A percentile compares a stretch with the other conserved stretches of the same genome.
Evolutionary conservation across 1,140 invertebrate genomes (phyloP).

Genomic region (Pectinophora gossypiella): DNA sequence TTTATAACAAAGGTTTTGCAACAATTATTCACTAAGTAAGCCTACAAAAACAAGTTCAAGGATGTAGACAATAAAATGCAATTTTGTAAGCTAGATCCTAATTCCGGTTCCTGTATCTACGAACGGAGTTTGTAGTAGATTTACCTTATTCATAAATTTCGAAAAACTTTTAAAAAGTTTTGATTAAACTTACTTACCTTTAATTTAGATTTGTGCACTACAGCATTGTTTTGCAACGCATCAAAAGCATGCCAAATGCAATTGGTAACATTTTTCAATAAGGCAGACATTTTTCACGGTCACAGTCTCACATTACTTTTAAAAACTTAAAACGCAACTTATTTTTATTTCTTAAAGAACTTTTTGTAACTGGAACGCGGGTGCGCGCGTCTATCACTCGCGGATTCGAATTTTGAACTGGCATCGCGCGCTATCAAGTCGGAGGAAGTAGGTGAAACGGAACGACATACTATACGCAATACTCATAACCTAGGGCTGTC

Average conservation of each 20-base stretch:
- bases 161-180: no score
- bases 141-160: no score
- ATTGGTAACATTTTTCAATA: constrained; percentile 83
- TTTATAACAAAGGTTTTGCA: no score
- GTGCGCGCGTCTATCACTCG: constrained; percentile 30
- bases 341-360: not conserved
- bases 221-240: constrained; percentile 79
- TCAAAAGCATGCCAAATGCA: constrained; percentile 87
- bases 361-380: constrained; percentile 10
- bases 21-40: no score
- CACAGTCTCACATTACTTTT: not conserved
- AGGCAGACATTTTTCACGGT: constrained; percentile 76
- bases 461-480: constrained; percentile 27
- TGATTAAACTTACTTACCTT: constrained; percentile 76
- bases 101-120: no score
- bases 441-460: constrained; percentile 38
- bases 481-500: no score
- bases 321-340: no score
- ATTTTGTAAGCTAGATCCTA: no score
- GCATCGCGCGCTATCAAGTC: constrained; percentile 28
- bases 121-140: no score
- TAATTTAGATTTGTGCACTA: constrained; percentile 84
- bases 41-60: no score
- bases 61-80: no score
- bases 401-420: constrained; percentile 46